Percentiles rank a stretch among this genome's conserved stretches.
phyloP scores from a whole-genome alignment of 2,888 invertebrate species.

The Leptarthrus brevirostris region DNA sequence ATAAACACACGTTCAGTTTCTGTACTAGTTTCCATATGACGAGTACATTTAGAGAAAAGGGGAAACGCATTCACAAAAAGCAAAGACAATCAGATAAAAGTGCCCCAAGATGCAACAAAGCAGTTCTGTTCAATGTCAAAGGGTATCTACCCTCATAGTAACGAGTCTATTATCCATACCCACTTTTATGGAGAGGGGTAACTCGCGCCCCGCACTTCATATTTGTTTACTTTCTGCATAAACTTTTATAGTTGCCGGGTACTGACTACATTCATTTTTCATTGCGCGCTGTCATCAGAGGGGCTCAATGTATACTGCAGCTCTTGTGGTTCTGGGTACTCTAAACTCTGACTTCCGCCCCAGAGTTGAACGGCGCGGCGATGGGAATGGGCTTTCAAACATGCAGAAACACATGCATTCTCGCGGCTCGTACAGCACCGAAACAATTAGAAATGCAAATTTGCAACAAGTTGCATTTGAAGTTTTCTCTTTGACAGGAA shows the following conservation, averaged over 20 bases:
- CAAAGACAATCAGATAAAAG: slow-evolving; percentile 46
- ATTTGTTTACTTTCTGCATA: slow-evolving; percentile 44
- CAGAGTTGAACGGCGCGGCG: background rate
- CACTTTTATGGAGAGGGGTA: background rate
- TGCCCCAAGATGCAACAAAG: slow-evolving; percentile 41
- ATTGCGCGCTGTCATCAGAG: slow-evolving; percentile 36
- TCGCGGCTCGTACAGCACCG: slow-evolving; percentile 45
- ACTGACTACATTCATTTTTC: slow-evolving; percentile 44
- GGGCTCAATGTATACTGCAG: slow-evolving; percentile 26
- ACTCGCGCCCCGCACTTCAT: slow-evolving; percentile 23
- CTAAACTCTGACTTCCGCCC: slow-evolving; percentile 45
- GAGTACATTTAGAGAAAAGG: slow-evolving; percentile 9
- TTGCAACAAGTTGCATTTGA: slow-evolving; percentile 56
- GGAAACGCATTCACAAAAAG: slow-evolving; percentile 29
- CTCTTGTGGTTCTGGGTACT: slow-evolving; percentile 38
- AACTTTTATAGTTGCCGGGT: slow-evolving; percentile 45
- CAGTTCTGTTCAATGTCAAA: slow-evolving; percentile 44
- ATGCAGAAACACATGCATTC: slow-evolving; percentile 43
- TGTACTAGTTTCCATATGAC: background rate
- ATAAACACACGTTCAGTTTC: background rate
- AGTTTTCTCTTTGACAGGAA: slow-evolving; percentile 42
- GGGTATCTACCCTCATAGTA: slow-evolving; percentile 43
- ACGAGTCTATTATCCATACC: slow-evolving; percentile 36
- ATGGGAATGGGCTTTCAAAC: slow-evolving; percentile 45
- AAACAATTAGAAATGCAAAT: slow-evolving; percentile 58